Evolutionary conservation across 2,888 invertebrate species (phyloP), one percentile per base, ranked within the genome.

Genomic region (Diaperis boleti): DNA sequence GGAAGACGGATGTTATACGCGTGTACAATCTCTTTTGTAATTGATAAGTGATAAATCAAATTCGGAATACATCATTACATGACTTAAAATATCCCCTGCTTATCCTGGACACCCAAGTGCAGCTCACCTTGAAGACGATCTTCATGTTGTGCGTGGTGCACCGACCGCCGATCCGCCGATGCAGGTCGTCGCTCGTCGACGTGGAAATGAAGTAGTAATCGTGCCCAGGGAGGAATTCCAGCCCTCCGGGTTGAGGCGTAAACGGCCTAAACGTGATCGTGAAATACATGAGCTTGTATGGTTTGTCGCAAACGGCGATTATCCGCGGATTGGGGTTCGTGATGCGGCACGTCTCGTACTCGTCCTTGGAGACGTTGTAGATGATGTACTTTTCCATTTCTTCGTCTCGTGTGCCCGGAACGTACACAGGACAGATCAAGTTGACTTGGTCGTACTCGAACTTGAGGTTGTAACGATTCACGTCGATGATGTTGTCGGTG

Each of bases 381-480:
- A 96, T 96, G 79, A 96, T 96, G 84, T 96, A 96, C 82, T 95
- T 95, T 81, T 96, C 96, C 67, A 94, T 92, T 76, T 95, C 94
- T 76, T 94, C 94, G 75, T 92, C 91, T 76, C 88, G 90, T 47
- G 94, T 92, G 61, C 92, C 94, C 17, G 93, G 92, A 62, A 91
- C 89, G 79, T 96, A 96, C 61, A 93, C 92, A 49, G 96, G 96
- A 85, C 96, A 96, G 80, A 96, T 94, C 81, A 96, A 92, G 80
- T 96, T 95, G 77, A 96, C 95, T 85, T 96, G 96, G 82, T 96
- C 96, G 82, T 94, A 96, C 81, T 96, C 95, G 81, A 94, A 95
- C 78, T 92, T 92, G 72, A 80, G 70, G 82, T 96, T 96, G 72
- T 94, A 94, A 83, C 94, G 92, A 85, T 96, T 96, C 75, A 96